These are phyloP conservation scores for Echinometra lucunter DNA, from an alignment of 53 echinoderm and acorn worm genomes.

Conservation along the genomic window DNA sequence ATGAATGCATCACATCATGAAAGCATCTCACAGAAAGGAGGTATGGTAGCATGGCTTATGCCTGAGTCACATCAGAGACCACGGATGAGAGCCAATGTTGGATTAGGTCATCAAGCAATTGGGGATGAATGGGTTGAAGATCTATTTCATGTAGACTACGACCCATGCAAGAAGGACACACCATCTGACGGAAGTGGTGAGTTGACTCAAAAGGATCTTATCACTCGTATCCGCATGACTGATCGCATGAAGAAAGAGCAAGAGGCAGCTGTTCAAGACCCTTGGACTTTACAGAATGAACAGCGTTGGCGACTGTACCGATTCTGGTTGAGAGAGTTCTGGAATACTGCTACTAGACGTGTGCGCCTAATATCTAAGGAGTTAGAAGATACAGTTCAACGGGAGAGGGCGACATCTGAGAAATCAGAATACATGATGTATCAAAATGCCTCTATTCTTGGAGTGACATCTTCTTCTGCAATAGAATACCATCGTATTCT, in stretches of 20 bases:
- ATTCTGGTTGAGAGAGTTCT: conserved; percentile 79
- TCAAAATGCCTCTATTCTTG: conserved; percentile 75
- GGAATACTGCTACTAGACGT: conserved; percentile 43
- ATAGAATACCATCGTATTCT: conserved; percentile 77
- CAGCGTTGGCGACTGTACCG: conserved; percentile 88
- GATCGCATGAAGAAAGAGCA: conserved; percentile 76
- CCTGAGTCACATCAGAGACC: conserved; percentile 5
- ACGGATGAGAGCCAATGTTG: not conserved
- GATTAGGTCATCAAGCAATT: not conserved
- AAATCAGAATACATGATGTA: conserved; percentile 78
- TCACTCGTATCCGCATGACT: conserved; percentile 63
- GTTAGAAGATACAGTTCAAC: conserved; percentile 74
- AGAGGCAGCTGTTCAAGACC: conserved; percentile 68
- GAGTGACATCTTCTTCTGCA: conserved; percentile 92
- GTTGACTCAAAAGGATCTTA: conserved; percentile 40
- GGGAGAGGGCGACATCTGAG: conserved; percentile 73
- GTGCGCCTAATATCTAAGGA: conserved; percentile 72
- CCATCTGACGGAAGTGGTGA: not conserved
- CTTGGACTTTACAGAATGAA: conserved; percentile 75
- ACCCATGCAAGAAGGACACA: conserved; percentile 32
- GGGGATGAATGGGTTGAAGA: conserved; percentile 45
- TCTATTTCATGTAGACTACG: conserved; percentile 35
- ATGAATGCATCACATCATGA: conserved; percentile 48
- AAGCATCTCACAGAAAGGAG: conserved; percentile 52
- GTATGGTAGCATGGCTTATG: conserved; percentile 46